A percentile compares a stretch with the other conserved stretches of the same genome.
Conservation (phyloP, 2,113 vertebrate genomes). For the Melanostigma gelatinosum region DNA sequence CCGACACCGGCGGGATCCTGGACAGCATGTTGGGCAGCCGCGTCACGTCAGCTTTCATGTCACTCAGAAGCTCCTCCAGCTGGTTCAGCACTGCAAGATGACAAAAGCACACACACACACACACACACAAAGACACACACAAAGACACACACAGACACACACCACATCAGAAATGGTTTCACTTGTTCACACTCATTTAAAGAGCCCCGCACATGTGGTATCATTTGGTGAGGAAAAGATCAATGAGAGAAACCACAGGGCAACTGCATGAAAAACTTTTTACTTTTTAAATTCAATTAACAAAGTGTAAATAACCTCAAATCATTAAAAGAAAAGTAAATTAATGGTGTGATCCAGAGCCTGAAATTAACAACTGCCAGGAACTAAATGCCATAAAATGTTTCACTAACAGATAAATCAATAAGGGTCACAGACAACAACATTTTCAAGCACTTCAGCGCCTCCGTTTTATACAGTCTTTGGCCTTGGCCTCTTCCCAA, state of each 20-base stretch:
- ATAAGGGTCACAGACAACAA: slow-evolving; percentile 26
- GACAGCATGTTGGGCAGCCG: slow-evolving; percentile 97
- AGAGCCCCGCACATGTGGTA: background rate
- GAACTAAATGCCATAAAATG: slow-evolving; percentile 36
- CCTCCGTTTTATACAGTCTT: slow-evolving; percentile 10
- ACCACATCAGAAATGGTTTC: background rate
- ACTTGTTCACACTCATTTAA: background rate
- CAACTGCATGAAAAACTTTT: background rate
- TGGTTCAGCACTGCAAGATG: slow-evolving; percentile 91
- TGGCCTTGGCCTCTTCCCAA: slow-evolving; percentile 37
- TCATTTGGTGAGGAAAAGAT: background rate
- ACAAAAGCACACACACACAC: slow-evolving; percentile 2
- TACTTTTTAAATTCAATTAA: background rate
- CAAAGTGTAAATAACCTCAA: slow-evolving; percentile 14
- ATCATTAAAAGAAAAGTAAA: slow-evolving; percentile 21
- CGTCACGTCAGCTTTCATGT: slow-evolving; percentile 98
- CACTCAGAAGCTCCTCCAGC: slow-evolving; percentile 96
- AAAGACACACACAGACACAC: background rate
- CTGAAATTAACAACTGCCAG: slow-evolving; percentile 40
- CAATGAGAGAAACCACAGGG: background rate
- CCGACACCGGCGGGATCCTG: slow-evolving; percentile 94
- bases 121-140: background rate
- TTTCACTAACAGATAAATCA: slow-evolving; percentile 25
- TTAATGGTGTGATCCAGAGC: slow-evolving; percentile 23
- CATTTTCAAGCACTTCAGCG: slow-evolving; percentile 34